These are phyloP conservation scores for Poeciliopsis presidionis DNA, from an alignment of 2,797 vertebrate species.

Conservation along the genomic window DNA sequence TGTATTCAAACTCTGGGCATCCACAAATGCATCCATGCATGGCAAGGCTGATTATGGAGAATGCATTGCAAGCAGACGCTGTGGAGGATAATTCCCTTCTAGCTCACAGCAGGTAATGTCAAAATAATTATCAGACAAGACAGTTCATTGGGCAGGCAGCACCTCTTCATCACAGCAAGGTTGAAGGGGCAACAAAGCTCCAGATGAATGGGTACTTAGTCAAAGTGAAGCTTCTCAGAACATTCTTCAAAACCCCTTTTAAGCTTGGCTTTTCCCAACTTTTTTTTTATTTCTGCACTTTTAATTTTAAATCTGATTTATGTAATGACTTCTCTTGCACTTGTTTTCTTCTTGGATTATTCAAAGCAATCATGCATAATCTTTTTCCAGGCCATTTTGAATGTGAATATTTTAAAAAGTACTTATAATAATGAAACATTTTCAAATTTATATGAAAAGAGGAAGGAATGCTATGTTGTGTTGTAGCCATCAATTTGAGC, in stretches of 20 bases:
- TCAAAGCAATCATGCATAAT: neutral
- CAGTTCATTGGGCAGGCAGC: conserved; percentile 74
- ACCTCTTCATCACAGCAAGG: conserved; percentile 70
- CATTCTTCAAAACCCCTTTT: conserved; percentile 24
- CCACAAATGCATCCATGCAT: conserved; percentile 33
- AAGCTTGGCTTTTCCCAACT: neutral
- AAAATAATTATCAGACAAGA: conserved; percentile 82
- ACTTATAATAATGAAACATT: neutral
- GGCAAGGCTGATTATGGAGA: conserved; percentile 70
- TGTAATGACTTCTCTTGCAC: neutral
- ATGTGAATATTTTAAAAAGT: neutral
- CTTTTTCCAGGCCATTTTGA: neutral
- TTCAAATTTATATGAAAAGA: neutral
- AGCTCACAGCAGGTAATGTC: conserved; percentile 75
- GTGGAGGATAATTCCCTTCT: conserved; percentile 69
- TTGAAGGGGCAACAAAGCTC: conserved; percentile 52
- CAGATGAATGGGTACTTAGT: conserved; percentile 25
- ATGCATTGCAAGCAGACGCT: conserved; percentile 69
- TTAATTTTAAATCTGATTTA: neutral
- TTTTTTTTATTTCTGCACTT: neutral
- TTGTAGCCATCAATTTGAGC: neutral
- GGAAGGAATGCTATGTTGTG: neutral
- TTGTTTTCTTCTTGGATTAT: neutral
- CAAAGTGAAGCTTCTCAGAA: conserved; percentile 8
- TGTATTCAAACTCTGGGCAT: neutral